Evolutionary conservation across 2,797 vertebrate genomes (phyloP).

Genomic region (Tapera naevia): DNA sequence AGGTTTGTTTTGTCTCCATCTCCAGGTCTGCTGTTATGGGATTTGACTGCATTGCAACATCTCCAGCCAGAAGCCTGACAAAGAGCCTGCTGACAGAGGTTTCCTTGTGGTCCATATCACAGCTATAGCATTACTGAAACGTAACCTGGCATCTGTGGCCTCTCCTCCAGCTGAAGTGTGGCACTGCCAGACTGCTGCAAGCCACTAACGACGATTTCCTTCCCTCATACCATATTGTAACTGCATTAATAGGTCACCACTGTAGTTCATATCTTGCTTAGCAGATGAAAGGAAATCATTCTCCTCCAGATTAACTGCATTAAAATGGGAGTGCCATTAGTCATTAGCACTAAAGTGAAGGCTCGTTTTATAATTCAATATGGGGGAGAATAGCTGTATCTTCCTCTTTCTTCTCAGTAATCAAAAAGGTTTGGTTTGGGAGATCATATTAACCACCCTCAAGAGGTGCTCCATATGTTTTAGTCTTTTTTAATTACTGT

Average conservation of each 20-base stretch:
- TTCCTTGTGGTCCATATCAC: not conserved
- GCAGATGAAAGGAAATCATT: not conserved
- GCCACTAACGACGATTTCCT: not conserved
- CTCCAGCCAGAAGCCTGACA: not conserved
- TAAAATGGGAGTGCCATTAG: not conserved
- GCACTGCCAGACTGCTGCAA: not conserved
- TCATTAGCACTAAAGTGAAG: not conserved
- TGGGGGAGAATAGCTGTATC: not conserved
- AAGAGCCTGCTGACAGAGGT: not conserved
- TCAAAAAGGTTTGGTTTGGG: not conserved
- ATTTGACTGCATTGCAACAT: not conserved
- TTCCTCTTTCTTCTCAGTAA: not conserved
- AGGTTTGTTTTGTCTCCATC: not conserved
- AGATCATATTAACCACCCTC: not conserved
- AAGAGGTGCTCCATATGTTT: conserved; percentile 24
- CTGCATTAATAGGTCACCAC: not conserved
- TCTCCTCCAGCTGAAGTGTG: not conserved
- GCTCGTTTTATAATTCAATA: not conserved
- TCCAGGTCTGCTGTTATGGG: not conserved
- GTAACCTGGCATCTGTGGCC: accelerated
- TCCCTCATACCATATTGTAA: accelerated
- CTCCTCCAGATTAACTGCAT: not conserved
- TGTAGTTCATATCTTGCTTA: not conserved
- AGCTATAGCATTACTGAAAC: not conserved
- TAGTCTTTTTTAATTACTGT: conserved; percentile 26